Conservation (phyloP, 2,113 vertebrate genomes). For the Hystrix brachyura region DNA sequence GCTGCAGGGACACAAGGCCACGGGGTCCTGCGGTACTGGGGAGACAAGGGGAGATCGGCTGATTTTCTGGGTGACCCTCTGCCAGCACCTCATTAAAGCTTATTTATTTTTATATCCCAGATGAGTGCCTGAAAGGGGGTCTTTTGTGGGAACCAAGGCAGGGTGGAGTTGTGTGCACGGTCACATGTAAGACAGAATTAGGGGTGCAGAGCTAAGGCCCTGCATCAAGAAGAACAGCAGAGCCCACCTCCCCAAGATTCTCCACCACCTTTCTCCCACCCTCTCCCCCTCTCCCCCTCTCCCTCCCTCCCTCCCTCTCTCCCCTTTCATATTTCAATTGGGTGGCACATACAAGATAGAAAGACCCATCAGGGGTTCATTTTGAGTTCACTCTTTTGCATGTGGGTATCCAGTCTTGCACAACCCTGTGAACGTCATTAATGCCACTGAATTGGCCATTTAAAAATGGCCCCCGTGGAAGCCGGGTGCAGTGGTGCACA, state of each 20-base stretch:
- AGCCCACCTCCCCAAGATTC: neutral
- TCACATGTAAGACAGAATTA: neutral
- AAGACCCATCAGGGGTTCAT: neutral
- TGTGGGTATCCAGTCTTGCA: neutral
- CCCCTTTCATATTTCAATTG: neutral
- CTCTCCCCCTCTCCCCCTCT: no score
- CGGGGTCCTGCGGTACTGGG: neutral
- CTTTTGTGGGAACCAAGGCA: neutral
- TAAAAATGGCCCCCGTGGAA: neutral
- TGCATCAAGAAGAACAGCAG: neutral
- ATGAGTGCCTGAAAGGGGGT: neutral
- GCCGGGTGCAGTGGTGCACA: no score
- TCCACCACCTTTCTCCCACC: neutral
- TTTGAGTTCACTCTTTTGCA: neutral
- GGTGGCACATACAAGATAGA: neutral
- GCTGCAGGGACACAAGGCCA: neutral
- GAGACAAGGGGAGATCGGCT: neutral
- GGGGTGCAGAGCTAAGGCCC: neutral
- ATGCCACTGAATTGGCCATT: neutral
- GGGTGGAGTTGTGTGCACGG: neutral
- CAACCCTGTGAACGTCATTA: neutral
- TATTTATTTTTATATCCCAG: neutral
- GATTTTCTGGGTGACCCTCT: neutral
- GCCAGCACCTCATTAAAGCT: neutral
- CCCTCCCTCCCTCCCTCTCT: accelerated